These are phyloP conservation scores for Agrilus biguttatus DNA, from an alignment of 2,888 invertebrate genomes.

Conservation along the genomic window DNA sequence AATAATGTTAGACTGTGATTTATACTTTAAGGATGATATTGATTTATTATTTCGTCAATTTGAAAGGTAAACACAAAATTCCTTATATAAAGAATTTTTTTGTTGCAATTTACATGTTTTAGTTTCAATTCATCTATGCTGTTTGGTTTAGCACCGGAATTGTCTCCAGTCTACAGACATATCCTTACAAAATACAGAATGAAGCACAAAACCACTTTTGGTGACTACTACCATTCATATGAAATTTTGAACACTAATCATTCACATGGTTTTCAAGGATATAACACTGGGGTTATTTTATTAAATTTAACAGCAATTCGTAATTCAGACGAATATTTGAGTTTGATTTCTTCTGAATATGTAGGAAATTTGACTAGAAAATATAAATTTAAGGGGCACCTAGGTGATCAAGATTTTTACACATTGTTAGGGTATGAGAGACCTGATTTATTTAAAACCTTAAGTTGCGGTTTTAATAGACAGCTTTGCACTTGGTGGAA, in stretches of 20 bases:
- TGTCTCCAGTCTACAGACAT: conserved; percentile 67
- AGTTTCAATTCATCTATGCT: conserved; percentile 47
- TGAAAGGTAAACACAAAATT: conserved; percentile 28
- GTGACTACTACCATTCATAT: conserved; percentile 29
- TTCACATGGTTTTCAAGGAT: conserved; percentile 51
- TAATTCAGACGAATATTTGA: conserved; percentile 42
- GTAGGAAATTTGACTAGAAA: conserved; percentile 42
- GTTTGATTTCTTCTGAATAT: conserved; percentile 37
- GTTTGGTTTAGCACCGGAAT: conserved; percentile 58
- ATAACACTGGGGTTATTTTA: conserved; percentile 67
- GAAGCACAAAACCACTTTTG: conserved; percentile 46
- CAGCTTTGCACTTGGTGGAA: conserved; percentile 75
- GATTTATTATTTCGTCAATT: conserved; percentile 52
- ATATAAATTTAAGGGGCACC: conserved; percentile 54
- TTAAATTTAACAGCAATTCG: conserved; percentile 53
- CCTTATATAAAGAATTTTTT: background rate
- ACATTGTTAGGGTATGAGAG: conserved; percentile 55
- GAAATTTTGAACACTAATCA: conserved; percentile 15
- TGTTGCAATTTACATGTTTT: conserved; percentile 11
- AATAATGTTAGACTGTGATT: conserved; percentile 64
- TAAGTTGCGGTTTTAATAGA: conserved; percentile 68
- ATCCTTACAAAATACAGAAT: conserved; percentile 52
- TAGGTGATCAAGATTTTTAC: conserved; percentile 75
- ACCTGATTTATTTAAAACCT: conserved; percentile 52
- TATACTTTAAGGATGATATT: conserved; percentile 56